Evolutionary conservation across 2,888 invertebrate species (phyloP), one percentile per base, ranked within the genome.

Genomic region (Hypselothyrea guttata): DNA sequence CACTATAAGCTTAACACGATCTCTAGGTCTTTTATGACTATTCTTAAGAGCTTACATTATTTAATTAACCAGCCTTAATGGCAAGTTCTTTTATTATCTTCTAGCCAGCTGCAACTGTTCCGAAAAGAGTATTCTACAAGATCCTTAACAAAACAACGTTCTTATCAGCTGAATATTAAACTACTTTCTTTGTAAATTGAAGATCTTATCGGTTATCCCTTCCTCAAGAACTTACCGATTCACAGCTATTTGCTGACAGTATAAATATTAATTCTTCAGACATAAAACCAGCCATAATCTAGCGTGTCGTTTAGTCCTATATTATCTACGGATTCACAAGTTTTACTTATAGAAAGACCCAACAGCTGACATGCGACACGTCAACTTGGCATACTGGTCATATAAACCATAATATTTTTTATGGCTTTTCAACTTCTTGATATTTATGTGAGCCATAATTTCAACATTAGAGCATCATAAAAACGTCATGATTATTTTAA

Each of bases 401-500:
- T 56, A 69, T 75, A 60, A 75, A 67, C 41, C 63, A 78, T 78
- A 58, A 62, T 61, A n/a, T 71, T 71, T 74, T 83, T 79, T 74
- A 83, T 69, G 22, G 71, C 38, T 71, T 31, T 18, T 8, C 18
- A 22, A 57, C 42, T 59, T 48, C 45, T 37, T 34, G 58, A 49
- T 8, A 71, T 75, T 73, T 72, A 77, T 70, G 70, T 60, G 61
- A 59, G 79, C 60, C 63, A 78, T 71, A 78, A 71, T 83, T 83
- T 79, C 74, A 74, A 75, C 78, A 82, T 78, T 71, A 79, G 69
- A 56, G 62, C 63, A 56, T 79, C 83, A 62, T 78, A 78, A 83
- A 78, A 71, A 61, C 78, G 78, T 77, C 77, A 78, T 75, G 77
- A 77, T 77, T 75, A 77, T 82, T 82, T 67, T 59, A 62, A 77